These are phyloP conservation scores for Archaeoteleia sp. DNA, from an alignment of 2,888 invertebrate species.

Conservation along the genomic window DNA sequence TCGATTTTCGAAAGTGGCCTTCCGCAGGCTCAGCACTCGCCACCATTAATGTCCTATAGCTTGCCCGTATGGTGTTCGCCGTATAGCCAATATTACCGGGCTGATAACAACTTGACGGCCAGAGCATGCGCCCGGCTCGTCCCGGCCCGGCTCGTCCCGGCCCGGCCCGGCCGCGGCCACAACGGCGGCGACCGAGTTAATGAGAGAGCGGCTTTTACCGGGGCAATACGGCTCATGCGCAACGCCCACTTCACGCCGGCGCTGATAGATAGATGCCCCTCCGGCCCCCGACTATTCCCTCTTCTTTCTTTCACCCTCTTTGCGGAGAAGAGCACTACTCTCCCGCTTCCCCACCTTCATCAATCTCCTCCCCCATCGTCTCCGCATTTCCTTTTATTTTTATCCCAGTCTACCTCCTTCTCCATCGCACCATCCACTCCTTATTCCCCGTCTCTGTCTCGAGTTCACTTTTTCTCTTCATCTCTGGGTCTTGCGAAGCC, in stretches of 20 bases:
- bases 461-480: constrained; percentile 14
- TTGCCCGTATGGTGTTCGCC: constrained; percentile 13
- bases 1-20: constrained; percentile 9
- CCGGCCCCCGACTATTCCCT: constrained; percentile 59
- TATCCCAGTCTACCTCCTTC: constrained; percentile 21
- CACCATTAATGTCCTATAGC: constrained; percentile 45
- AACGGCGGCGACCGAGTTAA: constrained; percentile 76
- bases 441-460: constrained; percentile 16
- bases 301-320: constrained; percentile 50
- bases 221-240: constrained; percentile 73
- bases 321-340: constrained; percentile 36
- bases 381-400: constrained; percentile 35
- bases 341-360: constrained; percentile 45
- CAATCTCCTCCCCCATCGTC: constrained; percentile 45
- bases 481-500: constrained; percentile 19
- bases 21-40: constrained; percentile 16
- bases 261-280: constrained; percentile 75
- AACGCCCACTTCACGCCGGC: constrained; percentile 75
- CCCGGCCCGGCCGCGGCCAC: constrained; percentile 77
- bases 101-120: constrained; percentile 52
- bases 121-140: constrained; percentile 71
- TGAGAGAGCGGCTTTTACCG: constrained; percentile 74
- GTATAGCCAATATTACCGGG: constrained; percentile 40
- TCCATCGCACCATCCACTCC: constrained; percentile 7
- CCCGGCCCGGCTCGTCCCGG: constrained; percentile 70